Percentiles rank a stretch among this genome's conserved stretches.
Evolutionary conservation across 1,140 invertebrate genomes (phyloP).

Genomic region (Coelopa frigida): DNA sequence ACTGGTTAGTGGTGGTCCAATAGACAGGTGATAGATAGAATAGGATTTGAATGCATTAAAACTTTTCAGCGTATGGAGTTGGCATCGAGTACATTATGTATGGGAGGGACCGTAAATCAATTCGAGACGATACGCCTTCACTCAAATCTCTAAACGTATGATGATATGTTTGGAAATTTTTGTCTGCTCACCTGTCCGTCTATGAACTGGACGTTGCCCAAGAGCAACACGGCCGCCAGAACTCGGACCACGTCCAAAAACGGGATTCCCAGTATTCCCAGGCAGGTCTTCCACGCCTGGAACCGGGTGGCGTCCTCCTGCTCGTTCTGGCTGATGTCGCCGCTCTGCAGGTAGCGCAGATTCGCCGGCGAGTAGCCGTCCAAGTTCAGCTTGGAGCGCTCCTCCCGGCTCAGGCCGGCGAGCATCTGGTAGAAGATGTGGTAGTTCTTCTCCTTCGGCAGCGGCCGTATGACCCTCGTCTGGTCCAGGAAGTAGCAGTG

Average conservation of each 20-base stretch:
- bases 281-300: slow-evolving; percentile 82
- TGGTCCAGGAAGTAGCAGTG: slow-evolving; percentile 90
- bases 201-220: slow-evolving; percentile 86
- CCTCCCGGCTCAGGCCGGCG: slow-evolving; percentile 78
- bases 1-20: too few relatives aligned
- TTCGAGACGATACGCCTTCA: too few relatives aligned
- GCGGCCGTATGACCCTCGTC: slow-evolving; percentile 78
- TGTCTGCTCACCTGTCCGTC: slow-evolving; percentile 52
- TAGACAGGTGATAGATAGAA: too few relatives aligned
- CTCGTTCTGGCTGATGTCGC: slow-evolving; percentile 67
- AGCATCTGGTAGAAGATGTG: slow-evolving; percentile 98
- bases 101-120: too few relatives aligned
- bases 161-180: too few relatives aligned
- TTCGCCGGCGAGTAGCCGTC: slow-evolving; percentile 76
- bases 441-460: slow-evolving; percentile 87
- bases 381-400: slow-evolving; percentile 75
- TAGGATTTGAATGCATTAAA: too few relatives aligned
- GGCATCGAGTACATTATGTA: too few relatives aligned
- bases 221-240: slow-evolving; percentile 77
- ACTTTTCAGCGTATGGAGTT: too few relatives aligned
- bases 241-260: slow-evolving; percentile 90
- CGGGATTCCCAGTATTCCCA: slow-evolving; percentile 85
- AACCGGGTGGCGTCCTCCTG: slow-evolving; percentile 69
- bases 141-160: too few relatives aligned
- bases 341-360: slow-evolving; percentile 69